Evolutionary conservation across 2,888 invertebrate species (phyloP), one percentile per base, ranked within the genome.

Genomic region (Nomada fucata): DNA sequence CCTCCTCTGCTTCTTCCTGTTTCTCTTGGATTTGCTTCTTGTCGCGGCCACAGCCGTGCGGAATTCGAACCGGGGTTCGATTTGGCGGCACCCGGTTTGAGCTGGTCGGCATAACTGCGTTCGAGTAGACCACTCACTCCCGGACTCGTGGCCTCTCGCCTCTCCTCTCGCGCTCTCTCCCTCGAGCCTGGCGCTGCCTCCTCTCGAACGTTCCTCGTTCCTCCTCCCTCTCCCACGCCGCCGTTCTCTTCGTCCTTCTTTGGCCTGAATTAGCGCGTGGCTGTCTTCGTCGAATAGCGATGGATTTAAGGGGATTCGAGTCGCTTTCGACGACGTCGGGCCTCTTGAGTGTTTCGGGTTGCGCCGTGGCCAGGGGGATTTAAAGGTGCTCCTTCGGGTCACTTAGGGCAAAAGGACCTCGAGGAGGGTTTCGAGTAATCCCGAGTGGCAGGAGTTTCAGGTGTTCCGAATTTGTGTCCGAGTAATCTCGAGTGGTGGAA

Each of bases 21-120:
- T 81, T 29, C 44, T 59, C 65, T 64, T 44, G 73, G 23, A 55
- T 57, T 61, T 79, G 60, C 50, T 55, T 61, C 42, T 68, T 64
- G 78, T 65, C 72, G 82, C 74, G 79, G 83, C 76, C 84, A 78
- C 83, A 70, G 81, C 83, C 76, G 79, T 85, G 78, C 86, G 88
- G 88, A 86, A 88, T 88, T 86, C 88, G 88, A 88, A 88, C 83
- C 82, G 86, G 83, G 85, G 87, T 89, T 88, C 89, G 83, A 86
- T 88, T 89, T 85, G 88, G 88, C 88, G 90, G 86, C 89, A 90
- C 88, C 87, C 91, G 86, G 90, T 90, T 88, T 84, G 90, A 91
- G 90, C 91, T 90, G 91, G 89, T 91, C 92, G 91, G 91, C 92
- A 91, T 92, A 91, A 93, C 93, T 93, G 92, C 92, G 90, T 89